Percentiles rank a stretch among this genome's conserved stretches.
phyloP scores from a whole-genome alignment of 2,113 vertebrate species.

The Synchiropus splendidus region DNA sequence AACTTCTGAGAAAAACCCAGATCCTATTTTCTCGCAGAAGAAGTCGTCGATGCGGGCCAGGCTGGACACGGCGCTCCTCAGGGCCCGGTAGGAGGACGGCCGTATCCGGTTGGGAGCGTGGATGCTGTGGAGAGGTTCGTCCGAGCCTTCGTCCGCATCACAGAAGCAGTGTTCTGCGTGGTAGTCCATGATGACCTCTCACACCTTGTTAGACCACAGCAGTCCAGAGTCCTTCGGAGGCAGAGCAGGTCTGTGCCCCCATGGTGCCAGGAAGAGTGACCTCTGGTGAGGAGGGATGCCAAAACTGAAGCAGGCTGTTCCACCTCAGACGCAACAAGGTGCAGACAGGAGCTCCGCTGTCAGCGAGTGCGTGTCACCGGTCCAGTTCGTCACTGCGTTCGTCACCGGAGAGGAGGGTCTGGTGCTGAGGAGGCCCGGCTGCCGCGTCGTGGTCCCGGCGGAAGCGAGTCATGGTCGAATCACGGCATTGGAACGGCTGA shows the following conservation, averaged over 20 bases:
- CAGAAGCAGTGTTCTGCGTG: slow-evolving; percentile 44
- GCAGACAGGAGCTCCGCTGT: too few relatives aligned
- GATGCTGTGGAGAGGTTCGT: slow-evolving; percentile 60
- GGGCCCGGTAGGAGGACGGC: slow-evolving; percentile 84
- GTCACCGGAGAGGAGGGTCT: too few relatives aligned
- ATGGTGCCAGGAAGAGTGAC: background rate
- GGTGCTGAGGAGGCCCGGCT: too few relatives aligned
- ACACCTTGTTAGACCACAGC: slow-evolving; percentile 7
- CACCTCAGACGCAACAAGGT: too few relatives aligned
- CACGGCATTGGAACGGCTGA: too few relatives aligned
- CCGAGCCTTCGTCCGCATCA: slow-evolving; percentile 43
- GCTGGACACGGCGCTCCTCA: slow-evolving; percentile 87
- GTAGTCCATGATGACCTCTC: slow-evolving; percentile 53
- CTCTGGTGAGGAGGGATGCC: background rate
- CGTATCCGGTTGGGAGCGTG: slow-evolving; percentile 74
- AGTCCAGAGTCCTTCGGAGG: slow-evolving; percentile 15
- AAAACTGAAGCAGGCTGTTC: too few relatives aligned
- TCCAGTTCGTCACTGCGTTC: too few relatives aligned
- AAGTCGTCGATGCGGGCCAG: slow-evolving; percentile 90
- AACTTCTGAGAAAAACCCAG: slow-evolving; percentile 94
- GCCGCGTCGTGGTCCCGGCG: too few relatives aligned
- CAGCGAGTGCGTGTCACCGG: too few relatives aligned
- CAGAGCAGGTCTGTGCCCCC: slow-evolving; percentile 4
- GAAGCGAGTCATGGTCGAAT: too few relatives aligned
- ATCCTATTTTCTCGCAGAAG: slow-evolving; percentile 92